Base-by-base conservation (phyloP, 2,113 vertebrate genomes). In the Hippocampus abdominalis region DNA sequence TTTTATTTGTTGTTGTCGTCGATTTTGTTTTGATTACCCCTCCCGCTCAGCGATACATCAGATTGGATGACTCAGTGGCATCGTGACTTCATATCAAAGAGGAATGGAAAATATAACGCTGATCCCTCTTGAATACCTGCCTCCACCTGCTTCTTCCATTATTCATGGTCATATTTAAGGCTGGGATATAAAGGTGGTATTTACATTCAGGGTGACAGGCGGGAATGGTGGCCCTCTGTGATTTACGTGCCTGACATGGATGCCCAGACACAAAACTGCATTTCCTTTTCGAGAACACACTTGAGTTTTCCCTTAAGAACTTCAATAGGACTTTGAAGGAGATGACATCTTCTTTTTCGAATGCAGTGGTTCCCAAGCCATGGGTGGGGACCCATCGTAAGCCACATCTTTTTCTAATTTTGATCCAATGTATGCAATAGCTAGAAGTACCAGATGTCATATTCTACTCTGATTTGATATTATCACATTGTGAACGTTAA, bases 181-280 rank as follows among this genome's bases (percentile, higher is more conserved):
- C 63, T 53, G n/a, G 71, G 32, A 81, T 74, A 86, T 84, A 78
- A 82, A 84, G 69, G 60, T 66, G 32, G 69, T 72, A 74, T 83
- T 81, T 79, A 81, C 81, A 89, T 89, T 84, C 71, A 77, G 44
- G 74, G 81, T 78, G 82, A 85, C 86, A 78, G 78, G 48, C 62
- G 8, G 67, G 69, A 73, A 66, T 84, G 73, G 42, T 53, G 76
- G 39, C 66, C 81, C 78, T 76, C 59, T 78, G 76, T 76, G 87
- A 81, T 85, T 86, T 87, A 87, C 81, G 77, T 76, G 67, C 64
- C 81, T 80, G 86, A 83, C 83, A 89, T 76, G 87, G 76, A 79
- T 88, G 86, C 82, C 48, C 78, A 82, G 85, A 86, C 80, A 77
- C 66, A 78, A 57, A 78, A 76, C 76, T 84, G 81, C 66, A 84